Base-by-base conservation (phyloP, 2,113 vertebrate genomes). In the Carassius gibelio region DNA sequence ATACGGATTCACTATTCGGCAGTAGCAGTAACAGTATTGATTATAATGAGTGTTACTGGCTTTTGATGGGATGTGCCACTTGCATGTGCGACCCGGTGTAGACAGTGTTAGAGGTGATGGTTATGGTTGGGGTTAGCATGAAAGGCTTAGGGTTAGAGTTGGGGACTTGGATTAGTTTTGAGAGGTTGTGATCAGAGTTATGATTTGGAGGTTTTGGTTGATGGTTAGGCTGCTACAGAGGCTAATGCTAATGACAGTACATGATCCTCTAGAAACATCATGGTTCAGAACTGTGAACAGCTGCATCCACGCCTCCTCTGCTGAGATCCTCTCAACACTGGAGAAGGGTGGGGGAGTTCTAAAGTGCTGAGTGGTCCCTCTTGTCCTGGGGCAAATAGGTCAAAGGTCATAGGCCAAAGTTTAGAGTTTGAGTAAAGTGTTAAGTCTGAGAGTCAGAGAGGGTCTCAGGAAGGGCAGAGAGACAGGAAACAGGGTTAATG, bases 401-500 rank as follows among this genome's bases (percentile, higher is more conserved):
- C 72, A 62, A 50, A 68, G 64, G 83, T 85, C 86, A 34, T 59
- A 81, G 81, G 72, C 88, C 90, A 86, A 88, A 91, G 80, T 84
- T 79, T 88, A 62, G 52, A 86, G 15, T 57, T 61, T n/a, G 55
- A 78, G 72, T 64, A 78, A 81, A 81, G 59, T 75, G 9, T 66
- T 66, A 77, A 88, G 83, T 92, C 87, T 77, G 78, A 87, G 89
- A 85, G 84, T 74, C 69, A 85, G 75, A 89, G 64, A 86, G 87
- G 11, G 36, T 90, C 86, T 85, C 71, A 88, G 82, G 86, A 90
- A 86, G 90, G 85, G 84, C 89, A 87, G 78, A 88, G 59, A 83
- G 82, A 80, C 55, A 86, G 23, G 36, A 84, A 75, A 68, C 68
- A 21, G 48, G 69, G 71, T 23, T 59, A 34, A 82, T 34, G 21